Evolutionary conservation across 1,140 invertebrate species (phyloP).

Genomic region (Philopotamus ludificatus): DNA sequence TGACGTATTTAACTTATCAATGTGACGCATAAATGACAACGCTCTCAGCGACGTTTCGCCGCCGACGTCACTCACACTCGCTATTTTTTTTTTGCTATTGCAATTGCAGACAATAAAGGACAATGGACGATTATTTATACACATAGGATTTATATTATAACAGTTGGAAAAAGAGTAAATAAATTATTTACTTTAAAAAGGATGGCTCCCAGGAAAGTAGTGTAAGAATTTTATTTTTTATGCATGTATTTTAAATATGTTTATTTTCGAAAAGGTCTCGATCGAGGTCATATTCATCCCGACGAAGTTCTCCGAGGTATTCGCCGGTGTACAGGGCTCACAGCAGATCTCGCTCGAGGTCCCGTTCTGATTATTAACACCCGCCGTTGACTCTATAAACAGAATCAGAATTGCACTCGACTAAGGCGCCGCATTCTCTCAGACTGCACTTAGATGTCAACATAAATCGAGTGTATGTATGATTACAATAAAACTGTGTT

Average conservation of each 20-base stretch:
- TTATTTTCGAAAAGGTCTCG: conserved; percentile 56
- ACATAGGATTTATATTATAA: too few species aligned
- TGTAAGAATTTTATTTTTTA: background rate
- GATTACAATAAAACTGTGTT: conserved; percentile 12
- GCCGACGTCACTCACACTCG: too few species aligned
- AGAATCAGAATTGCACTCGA: background rate
- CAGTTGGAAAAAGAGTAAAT: too few species aligned
- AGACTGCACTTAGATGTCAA: conserved; percentile 1
- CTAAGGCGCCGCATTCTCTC: conserved; percentile 12
- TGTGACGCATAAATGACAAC: too few species aligned
- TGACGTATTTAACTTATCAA: too few species aligned
- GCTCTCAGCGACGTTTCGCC: too few species aligned
- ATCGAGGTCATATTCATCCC: conserved; percentile 76
- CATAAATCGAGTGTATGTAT: conserved; percentile 26
- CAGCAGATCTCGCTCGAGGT: conserved; percentile 71
- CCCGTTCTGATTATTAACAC: conserved; percentile 57
- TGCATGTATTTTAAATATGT: conserved; percentile 12
- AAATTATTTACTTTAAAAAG: too few species aligned
- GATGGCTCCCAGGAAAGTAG: background rate
- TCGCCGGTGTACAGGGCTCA: conserved; percentile 80
- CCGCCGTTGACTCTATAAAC: too few species aligned
- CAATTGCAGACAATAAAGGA: too few species aligned
- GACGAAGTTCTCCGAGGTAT: conserved; percentile 80
- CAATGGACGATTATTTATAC: too few species aligned
- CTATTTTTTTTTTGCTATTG: too few species aligned